phyloP scores from a whole-genome alignment of 1,140 invertebrate species.

The Heliconius melpomene region DNA sequence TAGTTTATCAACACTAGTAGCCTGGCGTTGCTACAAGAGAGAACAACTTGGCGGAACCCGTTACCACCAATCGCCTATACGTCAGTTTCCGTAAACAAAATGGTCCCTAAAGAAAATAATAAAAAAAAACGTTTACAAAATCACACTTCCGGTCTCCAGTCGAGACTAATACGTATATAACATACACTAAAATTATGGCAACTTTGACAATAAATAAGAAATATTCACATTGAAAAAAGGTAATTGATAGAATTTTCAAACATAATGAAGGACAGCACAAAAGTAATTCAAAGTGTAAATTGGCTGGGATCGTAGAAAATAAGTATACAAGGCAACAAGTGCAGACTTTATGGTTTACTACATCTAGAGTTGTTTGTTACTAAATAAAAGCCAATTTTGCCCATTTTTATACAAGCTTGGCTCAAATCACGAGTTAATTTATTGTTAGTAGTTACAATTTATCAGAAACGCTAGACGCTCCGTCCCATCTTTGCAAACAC shows the following conservation, averaged over 20 bases:
- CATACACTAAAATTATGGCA: conserved; percentile 78
- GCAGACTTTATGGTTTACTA: conserved; percentile 80
- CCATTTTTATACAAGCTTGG: conserved; percentile 70
- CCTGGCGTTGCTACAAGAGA: conserved; percentile 63
- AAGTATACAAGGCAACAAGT: conserved; percentile 79
- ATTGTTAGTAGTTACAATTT: conserved; percentile 71
- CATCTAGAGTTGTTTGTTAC: conserved; percentile 70
- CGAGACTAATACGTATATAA: conserved; percentile 77
- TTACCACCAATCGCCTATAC: conserved; percentile 56
- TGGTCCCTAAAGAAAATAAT: conserved; percentile 74
- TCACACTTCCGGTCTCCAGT: conserved; percentile 67
- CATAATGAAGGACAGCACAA: conserved; percentile 69
- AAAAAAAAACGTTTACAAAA: conserved; percentile 69
- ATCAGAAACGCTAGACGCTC: conserved; percentile 48
- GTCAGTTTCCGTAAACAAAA: conserved; percentile 68
- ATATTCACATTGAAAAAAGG: conserved; percentile 66
- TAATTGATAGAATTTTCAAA: conserved; percentile 51
- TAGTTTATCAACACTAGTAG: conserved; percentile 42
- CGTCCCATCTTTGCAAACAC: conserved; percentile 25
- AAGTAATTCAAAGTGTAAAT: conserved; percentile 52
- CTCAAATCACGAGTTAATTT: conserved; percentile 76
- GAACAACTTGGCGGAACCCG: conserved; percentile 43
- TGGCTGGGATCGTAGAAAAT: conserved; percentile 67
- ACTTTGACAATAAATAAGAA: conserved; percentile 80
- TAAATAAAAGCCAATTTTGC: conserved; percentile 76